Conservation (phyloP, 2,113 vertebrate genomes). For the Hassar affinis region DNA sequence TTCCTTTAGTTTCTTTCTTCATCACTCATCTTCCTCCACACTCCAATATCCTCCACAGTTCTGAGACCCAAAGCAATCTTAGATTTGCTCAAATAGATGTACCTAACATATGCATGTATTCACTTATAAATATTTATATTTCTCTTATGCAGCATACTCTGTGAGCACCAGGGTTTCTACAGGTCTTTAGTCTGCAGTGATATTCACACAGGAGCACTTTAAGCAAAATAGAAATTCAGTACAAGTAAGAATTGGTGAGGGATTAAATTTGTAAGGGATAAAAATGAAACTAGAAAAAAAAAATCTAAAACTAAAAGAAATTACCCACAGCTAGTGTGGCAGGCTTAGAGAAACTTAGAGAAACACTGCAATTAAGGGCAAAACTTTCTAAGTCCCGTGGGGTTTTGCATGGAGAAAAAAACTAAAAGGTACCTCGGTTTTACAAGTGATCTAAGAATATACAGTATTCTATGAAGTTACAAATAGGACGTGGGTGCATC, state of each 20-base stretch:
- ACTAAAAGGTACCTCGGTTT: background rate
- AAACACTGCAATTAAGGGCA: background rate
- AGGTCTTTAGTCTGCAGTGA: constrained; percentile 31
- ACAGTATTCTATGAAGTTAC: background rate
- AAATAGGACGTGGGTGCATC: background rate
- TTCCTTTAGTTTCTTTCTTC: background rate
- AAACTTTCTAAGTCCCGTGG: background rate
- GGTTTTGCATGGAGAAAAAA: background rate
- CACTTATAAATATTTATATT: constrained; percentile 54
- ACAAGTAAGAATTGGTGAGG: background rate
- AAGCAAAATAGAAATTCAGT: background rate
- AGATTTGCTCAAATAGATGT: constrained; percentile 36
- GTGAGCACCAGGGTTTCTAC: constrained; percentile 16
- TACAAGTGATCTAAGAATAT: background rate
- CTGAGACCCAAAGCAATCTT: constrained; percentile 28
- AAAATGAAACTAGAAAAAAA: too few species aligned
- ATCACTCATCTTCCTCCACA: background rate
- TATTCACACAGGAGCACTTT: constrained; percentile 1
- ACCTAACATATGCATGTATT: constrained; percentile 52
- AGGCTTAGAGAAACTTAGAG: too few species aligned
- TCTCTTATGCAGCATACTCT: background rate
- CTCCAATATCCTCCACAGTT: background rate
- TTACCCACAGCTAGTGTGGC: too few species aligned
- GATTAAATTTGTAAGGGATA: too few species aligned
- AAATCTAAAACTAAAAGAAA: too few species aligned